A percentile compares a stretch with the other conserved stretches of the same genome.
Conservation (phyloP, 2,113 vertebrate genomes). For the Hippoglossus stenolepis region DNA sequence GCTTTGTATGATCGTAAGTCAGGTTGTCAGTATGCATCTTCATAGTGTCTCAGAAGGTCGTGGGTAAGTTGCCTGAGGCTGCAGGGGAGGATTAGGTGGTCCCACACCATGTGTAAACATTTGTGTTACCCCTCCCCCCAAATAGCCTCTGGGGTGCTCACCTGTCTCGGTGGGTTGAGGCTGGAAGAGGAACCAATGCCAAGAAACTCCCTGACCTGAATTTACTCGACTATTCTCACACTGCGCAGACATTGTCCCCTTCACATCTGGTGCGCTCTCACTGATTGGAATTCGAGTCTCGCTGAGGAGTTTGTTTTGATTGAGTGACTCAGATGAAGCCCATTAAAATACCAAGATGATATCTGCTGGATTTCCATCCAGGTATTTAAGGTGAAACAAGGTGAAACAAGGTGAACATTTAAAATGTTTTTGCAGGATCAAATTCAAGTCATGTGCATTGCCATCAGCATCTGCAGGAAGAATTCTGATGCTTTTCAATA, state of each 20-base stretch:
- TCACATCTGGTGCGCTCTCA: slow-evolving; percentile 22
- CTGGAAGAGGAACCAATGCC: slow-evolving; percentile 35
- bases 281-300: slow-evolving; percentile 21
- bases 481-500: too few species aligned
- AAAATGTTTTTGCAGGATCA: neutral
- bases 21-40: slow-evolving; percentile 65
- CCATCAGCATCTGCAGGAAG: too few species aligned
- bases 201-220: slow-evolving; percentile 55
- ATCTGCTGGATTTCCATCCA: neutral
- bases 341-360: slow-evolving; percentile 30
- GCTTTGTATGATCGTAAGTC: slow-evolving; percentile 50
- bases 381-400: neutral
- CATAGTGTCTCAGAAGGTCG: slow-evolving; percentile 57
- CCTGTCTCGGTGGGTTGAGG: slow-evolving; percentile 58
- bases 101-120: slow-evolving; percentile 76
- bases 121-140: slow-evolving; percentile 28
- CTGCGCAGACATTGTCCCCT: slow-evolving; percentile 22
- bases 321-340: slow-evolving; percentile 24
- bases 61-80: slow-evolving; percentile 56
- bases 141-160: slow-evolving; percentile 68
- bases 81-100: slow-evolving; percentile 69
- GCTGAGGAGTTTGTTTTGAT: slow-evolving; percentile 33
- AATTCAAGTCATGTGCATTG: neutral
- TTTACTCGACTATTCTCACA: slow-evolving; percentile 37
- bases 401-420: neutral